A percentile compares a stretch with the other conserved stretches of the same genome.
Conservation (phyloP, 2,888 invertebrate species). For the Ennomos quercinarius region DNA sequence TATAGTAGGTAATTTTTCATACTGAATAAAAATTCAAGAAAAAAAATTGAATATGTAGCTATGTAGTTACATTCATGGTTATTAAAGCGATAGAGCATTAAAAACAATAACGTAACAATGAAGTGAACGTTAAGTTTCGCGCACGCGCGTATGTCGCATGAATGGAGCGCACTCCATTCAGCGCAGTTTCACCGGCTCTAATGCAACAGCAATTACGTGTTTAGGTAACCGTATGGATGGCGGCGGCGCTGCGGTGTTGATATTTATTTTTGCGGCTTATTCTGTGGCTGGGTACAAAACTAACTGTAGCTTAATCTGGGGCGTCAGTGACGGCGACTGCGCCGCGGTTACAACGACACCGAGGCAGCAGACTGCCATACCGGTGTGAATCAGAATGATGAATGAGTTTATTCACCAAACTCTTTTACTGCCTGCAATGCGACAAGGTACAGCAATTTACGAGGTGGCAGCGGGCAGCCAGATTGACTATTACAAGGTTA, state of each 20-base stretch:
- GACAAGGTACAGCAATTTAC: conserved; percentile 42
- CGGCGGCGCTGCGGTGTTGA: conserved; percentile 25
- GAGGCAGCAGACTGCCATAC: conserved; percentile 30
- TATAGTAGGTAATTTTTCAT: too few relatives aligned
- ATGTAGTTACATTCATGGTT: conserved; percentile 38
- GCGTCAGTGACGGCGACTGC: conserved; percentile 12
- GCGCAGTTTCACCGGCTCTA: conserved; percentile 58
- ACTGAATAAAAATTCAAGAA: neutral
- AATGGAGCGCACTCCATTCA: conserved; percentile 73
- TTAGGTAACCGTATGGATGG: conserved; percentile 52
- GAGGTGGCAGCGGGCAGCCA: conserved; percentile 3
- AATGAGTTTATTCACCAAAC: conserved; percentile 69
- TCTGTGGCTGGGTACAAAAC: conserved; percentile 7
- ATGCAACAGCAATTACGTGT: conserved; percentile 62
- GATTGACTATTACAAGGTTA: conserved; percentile 13
- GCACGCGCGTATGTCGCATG: conserved; percentile 63
- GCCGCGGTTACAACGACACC: conserved; percentile 35
- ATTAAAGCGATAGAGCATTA: conserved; percentile 48
- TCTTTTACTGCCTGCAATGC: conserved; percentile 56
- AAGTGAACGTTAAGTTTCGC: conserved; percentile 58
- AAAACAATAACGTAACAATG: conserved; percentile 49
- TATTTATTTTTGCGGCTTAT: conserved; percentile 10
- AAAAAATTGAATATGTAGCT: conserved; percentile 17
- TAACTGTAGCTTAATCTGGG: conserved; percentile 12
- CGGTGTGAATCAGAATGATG: conserved; percentile 58